Evolutionary conservation across 1,140 invertebrate species (phyloP).

Genomic region (Aphidius gifuensis): DNA sequence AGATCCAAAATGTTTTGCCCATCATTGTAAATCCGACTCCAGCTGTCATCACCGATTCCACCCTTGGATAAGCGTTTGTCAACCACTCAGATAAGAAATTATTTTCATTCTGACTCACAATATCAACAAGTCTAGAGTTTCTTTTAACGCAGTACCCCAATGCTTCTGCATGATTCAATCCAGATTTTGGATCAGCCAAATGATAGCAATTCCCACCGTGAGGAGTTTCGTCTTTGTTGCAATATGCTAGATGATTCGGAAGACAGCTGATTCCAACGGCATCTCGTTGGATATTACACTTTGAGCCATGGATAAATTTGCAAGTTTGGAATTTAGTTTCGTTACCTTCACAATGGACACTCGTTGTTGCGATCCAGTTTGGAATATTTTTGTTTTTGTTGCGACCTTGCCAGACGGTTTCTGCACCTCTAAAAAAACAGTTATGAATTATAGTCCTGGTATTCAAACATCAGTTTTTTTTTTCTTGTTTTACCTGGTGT

Average conservation of each 20-base stretch:
- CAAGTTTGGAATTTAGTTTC: constrained; percentile 55
- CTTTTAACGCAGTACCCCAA: constrained; percentile 46
- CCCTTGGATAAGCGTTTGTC: constrained; percentile 44
- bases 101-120: constrained; percentile 59
- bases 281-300: constrained; percentile 46
- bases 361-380: constrained; percentile 47
- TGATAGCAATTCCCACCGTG: constrained; percentile 54
- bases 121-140: constrained; percentile 54
- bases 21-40: constrained; percentile 55
- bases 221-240: constrained; percentile 51
- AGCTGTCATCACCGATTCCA: constrained; percentile 56
- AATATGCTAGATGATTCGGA: constrained; percentile 52
- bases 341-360: constrained; percentile 54
- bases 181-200: constrained; percentile 41
- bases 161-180: constrained; percentile 54
- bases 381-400: constrained; percentile 31
- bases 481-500: constrained; percentile 44
- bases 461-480: background rate
- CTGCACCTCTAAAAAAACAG: constrained; percentile 51
- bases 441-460: background rate
- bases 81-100: constrained; percentile 62
- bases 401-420: constrained; percentile 56
- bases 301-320: constrained; percentile 43
- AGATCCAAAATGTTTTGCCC: constrained; percentile 54
- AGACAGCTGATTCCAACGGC: constrained; percentile 53